These are phyloP conservation scores for Cylloceria caligata DNA, from an alignment of 2,888 invertebrate genomes.

Conservation along the genomic window DNA sequence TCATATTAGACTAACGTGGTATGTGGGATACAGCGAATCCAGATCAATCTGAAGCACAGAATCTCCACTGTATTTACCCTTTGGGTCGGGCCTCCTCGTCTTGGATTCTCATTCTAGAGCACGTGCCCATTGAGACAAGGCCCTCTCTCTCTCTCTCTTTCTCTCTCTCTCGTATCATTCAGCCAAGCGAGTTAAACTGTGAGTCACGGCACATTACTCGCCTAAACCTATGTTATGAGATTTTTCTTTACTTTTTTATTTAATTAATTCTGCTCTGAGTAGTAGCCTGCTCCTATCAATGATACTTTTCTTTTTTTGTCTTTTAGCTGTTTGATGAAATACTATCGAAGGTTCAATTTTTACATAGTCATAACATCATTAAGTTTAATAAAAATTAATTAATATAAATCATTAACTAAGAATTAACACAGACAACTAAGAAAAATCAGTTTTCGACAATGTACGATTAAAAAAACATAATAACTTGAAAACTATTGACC, in stretches of 20 bases:
- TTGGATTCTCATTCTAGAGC: slow-evolving; percentile 50
- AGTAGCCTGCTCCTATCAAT: background rate
- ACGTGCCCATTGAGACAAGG: slow-evolving; percentile 65
- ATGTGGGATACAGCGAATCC: background rate
- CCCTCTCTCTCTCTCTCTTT: slow-evolving; percentile 2
- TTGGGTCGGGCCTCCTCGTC: slow-evolving; percentile 20
- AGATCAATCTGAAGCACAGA: slow-evolving; percentile 35
- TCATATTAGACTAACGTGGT: background rate
- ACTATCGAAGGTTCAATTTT: background rate
- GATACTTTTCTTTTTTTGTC: background rate
- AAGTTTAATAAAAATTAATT: background rate
- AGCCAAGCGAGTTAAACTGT: slow-evolving; percentile 52
- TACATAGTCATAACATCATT: background rate
- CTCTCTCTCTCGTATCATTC: slow-evolving; percentile 10
- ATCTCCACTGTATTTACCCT: slow-evolving; percentile 27
- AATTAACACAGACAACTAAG: no score
- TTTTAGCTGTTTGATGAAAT: background rate
- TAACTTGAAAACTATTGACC: no score
- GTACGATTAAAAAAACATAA: no score
- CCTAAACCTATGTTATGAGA: slow-evolving; percentile 33
- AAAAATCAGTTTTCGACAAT: no score
- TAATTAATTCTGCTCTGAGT: background rate
- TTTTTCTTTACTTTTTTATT: background rate
- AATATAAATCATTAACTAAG: background rate
- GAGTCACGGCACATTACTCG: slow-evolving; percentile 64